Base-by-base conservation (phyloP, 2,113 vertebrate species). In the Phalacrocorax carbo region DNA sequence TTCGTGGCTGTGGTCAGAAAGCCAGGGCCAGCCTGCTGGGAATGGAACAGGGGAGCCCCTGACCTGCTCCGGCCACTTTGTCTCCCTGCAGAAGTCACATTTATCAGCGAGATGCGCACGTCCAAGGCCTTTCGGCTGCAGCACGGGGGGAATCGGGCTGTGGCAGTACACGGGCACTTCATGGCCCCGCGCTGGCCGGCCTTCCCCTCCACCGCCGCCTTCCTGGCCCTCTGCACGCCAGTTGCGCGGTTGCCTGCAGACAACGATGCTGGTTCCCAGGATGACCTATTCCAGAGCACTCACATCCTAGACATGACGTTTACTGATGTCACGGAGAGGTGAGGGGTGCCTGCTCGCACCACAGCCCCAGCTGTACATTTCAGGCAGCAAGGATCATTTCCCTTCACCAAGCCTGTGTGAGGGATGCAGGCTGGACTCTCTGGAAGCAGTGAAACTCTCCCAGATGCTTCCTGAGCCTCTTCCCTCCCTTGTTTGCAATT, bases 191-290 rank as follows among this genome's bases (percentile, higher is more conserved):
- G 5, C 34, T 44, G 75, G 40, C 52, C 70, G 0, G 40, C 89
- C 19, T 86, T 92, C 20, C 65, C 92, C 61, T 61, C 93, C 19
- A 48, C 66, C 26, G 32, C 93, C 20, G 95, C 98, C 65, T 98
- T 99, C n/a, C 88, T 98, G 58, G 98, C 98, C 25, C 95, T 99
- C 86, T 99, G 99, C 88, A 98, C 97, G 0, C 99, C 99, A 0
- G 73, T 98, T 0, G 81, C 52, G 1, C 82, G 88, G 96, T 90
- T 94, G 2, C 86, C 77, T 19, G 61, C 61, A 30, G 90, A 88
- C 0, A 6, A 42, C 0, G 42, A 73, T 14, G 7, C 23, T 15
- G 8, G 34, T 52, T 91, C 77, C 92, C 82, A 62, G 51, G 82
- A 84, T 1, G 60, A 86, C n/a, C 5, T 91, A 15, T 98, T 99